Percentiles rank a stretch among this genome's conserved stretches.
phyloP scores from a whole-genome alignment of 2,888 invertebrate genomes.

The Dolomedes plantarius region DNA sequence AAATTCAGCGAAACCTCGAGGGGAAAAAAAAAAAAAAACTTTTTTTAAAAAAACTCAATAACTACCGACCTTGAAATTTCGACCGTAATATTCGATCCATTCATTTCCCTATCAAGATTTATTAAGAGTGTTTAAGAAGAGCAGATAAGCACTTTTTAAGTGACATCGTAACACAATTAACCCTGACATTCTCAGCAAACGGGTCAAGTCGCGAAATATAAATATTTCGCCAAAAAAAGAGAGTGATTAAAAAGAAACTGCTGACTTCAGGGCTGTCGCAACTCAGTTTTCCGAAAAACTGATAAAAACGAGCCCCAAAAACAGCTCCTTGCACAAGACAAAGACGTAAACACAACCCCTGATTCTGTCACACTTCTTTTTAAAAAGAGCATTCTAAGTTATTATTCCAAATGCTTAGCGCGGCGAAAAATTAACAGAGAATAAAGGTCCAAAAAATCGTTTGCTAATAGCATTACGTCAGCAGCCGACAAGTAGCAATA shows the following conservation, averaged over 20 bases:
- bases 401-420: background rate
- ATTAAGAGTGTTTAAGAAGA: background rate
- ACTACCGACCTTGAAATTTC: no score
- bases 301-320: conserved; percentile 19
- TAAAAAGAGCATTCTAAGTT: background rate
- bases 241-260: conserved; percentile 31
- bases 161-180: conserved; percentile 40
- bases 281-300: background rate
- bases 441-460: conserved; percentile 5
- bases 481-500: background rate
- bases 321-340: background rate
- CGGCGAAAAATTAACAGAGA: background rate
- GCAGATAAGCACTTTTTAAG: background rate
- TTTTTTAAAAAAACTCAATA: no score
- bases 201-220: conserved; percentile 23
- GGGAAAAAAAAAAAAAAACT: no score
- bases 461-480: background rate
- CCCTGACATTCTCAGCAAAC: conserved; percentile 45
- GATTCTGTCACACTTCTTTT: background rate
- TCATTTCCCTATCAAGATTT: no score
- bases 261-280: background rate
- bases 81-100: no score
- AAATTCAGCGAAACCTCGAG: no score
- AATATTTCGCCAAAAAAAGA: conserved; percentile 34
- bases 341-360: conserved; percentile 25